These are phyloP conservation scores for Trinorchestia longiramus DNA, from an alignment of 1,140 invertebrate genomes.

Conservation along the genomic window DNA sequence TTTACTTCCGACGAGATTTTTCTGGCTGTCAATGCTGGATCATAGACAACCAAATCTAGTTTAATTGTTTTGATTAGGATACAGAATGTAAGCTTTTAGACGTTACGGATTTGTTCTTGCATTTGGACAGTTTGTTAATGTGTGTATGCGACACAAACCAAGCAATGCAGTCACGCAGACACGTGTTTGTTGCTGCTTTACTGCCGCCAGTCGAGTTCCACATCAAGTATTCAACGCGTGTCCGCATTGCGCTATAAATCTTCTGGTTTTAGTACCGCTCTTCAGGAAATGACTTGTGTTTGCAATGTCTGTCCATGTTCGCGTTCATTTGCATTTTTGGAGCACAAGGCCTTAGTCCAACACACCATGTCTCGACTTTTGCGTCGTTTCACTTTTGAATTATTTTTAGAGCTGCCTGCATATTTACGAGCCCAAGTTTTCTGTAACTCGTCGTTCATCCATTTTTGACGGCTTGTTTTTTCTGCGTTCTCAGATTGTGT, in stretches of 20 bases:
- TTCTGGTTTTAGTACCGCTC: neutral
- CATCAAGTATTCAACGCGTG: neutral
- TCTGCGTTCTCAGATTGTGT: neutral
- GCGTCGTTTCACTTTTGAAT: neutral
- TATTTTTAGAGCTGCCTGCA: neutral
- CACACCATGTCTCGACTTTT: neutral
- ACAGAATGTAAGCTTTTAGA: no score
- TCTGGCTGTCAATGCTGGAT: neutral
- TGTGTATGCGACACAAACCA: neutral
- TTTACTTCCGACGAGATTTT: neutral
- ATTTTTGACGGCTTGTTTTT: neutral
- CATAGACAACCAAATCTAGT: neutral
- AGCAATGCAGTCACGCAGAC: neutral
- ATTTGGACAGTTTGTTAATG: neutral
- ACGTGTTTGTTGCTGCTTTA: neutral
- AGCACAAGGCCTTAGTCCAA: neutral
- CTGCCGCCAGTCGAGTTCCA: neutral
- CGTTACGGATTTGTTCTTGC: neutral
- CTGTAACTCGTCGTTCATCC: neutral
- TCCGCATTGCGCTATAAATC: neutral
- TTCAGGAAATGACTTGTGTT: neutral
- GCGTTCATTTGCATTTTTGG: conserved; percentile 7
- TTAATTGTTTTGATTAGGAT: neutral
- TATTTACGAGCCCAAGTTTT: neutral
- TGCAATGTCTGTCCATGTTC: conserved; percentile 6